Conservation (phyloP, 2,113 vertebrate species). For the Scalopus aquaticus region DNA sequence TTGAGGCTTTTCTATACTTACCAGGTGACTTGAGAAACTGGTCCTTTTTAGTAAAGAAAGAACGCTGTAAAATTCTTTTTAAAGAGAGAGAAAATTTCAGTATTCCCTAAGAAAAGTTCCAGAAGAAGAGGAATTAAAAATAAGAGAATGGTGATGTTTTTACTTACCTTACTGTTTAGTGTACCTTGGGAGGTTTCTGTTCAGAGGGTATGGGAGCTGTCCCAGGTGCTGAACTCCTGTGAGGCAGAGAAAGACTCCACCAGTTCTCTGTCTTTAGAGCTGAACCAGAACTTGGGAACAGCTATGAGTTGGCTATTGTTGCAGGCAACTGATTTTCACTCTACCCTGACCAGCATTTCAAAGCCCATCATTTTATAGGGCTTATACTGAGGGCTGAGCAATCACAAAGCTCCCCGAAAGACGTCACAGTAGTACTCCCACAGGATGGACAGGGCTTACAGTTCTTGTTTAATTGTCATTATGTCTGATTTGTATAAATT, state of each 20-base stretch:
- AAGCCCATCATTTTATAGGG: constrained; percentile 90
- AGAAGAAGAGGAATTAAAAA: not conserved
- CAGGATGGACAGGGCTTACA: constrained; percentile 80
- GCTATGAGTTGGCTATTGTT: not conserved
- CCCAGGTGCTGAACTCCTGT: constrained; percentile 83
- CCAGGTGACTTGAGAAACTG: constrained; percentile 3
- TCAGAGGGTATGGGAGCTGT: constrained; percentile 74
- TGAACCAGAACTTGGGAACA: constrained; percentile 28
- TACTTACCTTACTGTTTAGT: not conserved
- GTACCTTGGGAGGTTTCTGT: not conserved
- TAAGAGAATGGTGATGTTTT: not conserved
- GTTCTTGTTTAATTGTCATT: constrained; percentile 82
- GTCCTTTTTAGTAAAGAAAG: constrained; percentile 21
- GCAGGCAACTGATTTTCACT: constrained; percentile 76
- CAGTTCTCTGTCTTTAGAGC: constrained; percentile 15
- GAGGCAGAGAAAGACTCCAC: not conserved
- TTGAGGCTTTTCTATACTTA: constrained; percentile 3
- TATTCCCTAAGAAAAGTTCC: not conserved
- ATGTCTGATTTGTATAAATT: constrained; percentile 80
- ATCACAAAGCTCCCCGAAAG: constrained; percentile 87
- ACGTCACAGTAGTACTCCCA: constrained; percentile 91
- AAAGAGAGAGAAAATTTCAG: not conserved
- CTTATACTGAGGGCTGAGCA: constrained; percentile 81
- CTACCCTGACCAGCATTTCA: constrained; percentile 81
- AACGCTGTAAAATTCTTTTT: not conserved